Evolutionary conservation across 2,113 vertebrate genomes (phyloP), one percentile per base, ranked within the genome.

Genomic region (Herpetotheres cachinnans): DNA sequence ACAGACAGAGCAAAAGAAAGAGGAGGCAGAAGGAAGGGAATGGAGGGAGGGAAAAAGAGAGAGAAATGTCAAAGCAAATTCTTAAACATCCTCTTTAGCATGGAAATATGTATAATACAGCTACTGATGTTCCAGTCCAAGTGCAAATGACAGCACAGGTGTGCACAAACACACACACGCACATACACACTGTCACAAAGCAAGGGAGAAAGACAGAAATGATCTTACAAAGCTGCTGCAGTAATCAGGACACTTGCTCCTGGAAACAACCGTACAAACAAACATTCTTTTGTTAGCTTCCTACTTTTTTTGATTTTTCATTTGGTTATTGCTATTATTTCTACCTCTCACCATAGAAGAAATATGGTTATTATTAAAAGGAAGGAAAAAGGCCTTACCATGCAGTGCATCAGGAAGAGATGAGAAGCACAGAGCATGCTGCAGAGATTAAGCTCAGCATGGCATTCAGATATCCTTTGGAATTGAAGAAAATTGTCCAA

Each of bases 321-420:
- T 82, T 85, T 85, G 10, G 65, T 65, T 42, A 54, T 52, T 95
- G 27, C 15, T 72, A 32, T 29, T 66, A 58, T 86, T 81, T 79
- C 65, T 70, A 84, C 29, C 32, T 71, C 38, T 85, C 22, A 63
- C 36, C 17, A 10, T 40, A 86, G 58, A 36, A 92, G 54, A 70
- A 82, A 89, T 42, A 67, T 7, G 18, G 52, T 90, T 97, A 95
- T 82, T 91, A 87, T 90, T 69, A 73, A 95, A 91, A 94, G 77
- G 84, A 90, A 90, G 80, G 58, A 95, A 95, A 95, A 95, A 54
- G 95, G 97, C 97, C 98, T 98, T 99, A 99, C 99, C 99, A 98
- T 98, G 98, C 98, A 99, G 97, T 98, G 98, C 99, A 99, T 99
- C 99, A 99, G 99, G 99, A 99, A 98, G 98, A 99, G 98, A 97